Evolutionary conservation across 2,797 vertebrate genomes (phyloP).

Genomic region (Orientallactaga sibirica): DNA sequence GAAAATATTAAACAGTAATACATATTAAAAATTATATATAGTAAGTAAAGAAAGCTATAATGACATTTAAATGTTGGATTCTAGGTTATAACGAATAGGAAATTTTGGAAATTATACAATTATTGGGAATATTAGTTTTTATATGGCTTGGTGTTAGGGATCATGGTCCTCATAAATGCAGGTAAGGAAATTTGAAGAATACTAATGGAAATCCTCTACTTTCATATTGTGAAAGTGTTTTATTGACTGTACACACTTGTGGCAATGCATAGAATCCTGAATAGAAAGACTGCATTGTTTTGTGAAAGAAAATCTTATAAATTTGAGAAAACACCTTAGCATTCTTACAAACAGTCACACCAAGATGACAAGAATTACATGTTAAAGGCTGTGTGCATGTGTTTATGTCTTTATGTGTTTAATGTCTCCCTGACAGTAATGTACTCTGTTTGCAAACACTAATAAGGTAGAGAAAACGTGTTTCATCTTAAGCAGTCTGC

Average conservation of each 20-base stretch:
- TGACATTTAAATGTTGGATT: background rate
- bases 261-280: background rate
- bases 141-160: rapidly evolving
- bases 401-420: background rate
- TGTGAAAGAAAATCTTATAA: background rate
- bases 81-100: background rate
- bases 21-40: background rate
- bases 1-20: background rate
- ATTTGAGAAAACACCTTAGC: background rate
- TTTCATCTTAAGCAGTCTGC: background rate
- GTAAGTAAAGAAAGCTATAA: background rate
- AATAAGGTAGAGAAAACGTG: background rate
- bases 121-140: background rate
- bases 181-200: background rate
- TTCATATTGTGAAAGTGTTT: background rate
- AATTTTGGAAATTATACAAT: background rate
- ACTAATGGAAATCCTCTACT: background rate
- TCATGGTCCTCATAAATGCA: background rate
- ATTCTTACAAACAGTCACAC: constrained; percentile 8
- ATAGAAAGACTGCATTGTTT: background rate
- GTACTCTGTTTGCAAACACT: constrained; percentile 41
- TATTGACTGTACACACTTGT: background rate
- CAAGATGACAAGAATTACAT: background rate
- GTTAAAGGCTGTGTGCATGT: background rate
- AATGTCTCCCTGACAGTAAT: background rate